Evolutionary conservation across 2,113 vertebrate genomes (phyloP), one percentile per base, ranked within the genome.

Genomic region (Variabilichromis moorii): DNA sequence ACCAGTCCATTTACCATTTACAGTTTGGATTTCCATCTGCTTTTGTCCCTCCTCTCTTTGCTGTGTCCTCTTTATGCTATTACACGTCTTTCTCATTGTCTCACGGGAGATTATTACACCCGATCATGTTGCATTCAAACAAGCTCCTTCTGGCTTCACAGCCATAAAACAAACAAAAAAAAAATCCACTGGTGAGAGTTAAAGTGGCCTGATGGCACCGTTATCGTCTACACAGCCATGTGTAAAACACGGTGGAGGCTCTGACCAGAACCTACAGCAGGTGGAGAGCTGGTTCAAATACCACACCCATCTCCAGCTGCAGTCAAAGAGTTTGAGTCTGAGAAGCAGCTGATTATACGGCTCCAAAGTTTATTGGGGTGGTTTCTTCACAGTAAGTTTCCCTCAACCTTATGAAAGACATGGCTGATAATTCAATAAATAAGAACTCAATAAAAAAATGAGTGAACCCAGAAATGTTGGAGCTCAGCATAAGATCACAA

Each of bases 41-140:
- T 35, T 79, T 35, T 13, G 4, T 79, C 3, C 26, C 19, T 53
- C 17, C 26, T 33, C 9, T 50, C 21, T 0, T 28, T 26, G 2
- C 21, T 45, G 5, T 47, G 12, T 13, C 26, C 47, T 53, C 19
- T 19, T 33, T 16, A 45, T 24, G 8, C 37, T 4, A 26, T 28
- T 31, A 31, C 71, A 50, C 4, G 61, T 13, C 63, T 42, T 81
- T 24, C 51, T 26, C 66, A 28, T 50, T 31, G 9, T 31, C 53
- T 88, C 89, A 50, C 4, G 2, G 45, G 84, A 81, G 88, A 79
- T 81, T 14, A 45, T 92, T 81, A 86, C 78, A 66, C 16, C 84
- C 68, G 61, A 86, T 93, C 93, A 85, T 78, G 86, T 93, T 93
- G 79, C 88, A 83, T 87, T 82, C 31, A 82, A 82, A 84, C 57